These are phyloP conservation scores for Spodoptera exigua DNA, from an alignment of 2,888 invertebrate genomes.

Conservation along the genomic window DNA sequence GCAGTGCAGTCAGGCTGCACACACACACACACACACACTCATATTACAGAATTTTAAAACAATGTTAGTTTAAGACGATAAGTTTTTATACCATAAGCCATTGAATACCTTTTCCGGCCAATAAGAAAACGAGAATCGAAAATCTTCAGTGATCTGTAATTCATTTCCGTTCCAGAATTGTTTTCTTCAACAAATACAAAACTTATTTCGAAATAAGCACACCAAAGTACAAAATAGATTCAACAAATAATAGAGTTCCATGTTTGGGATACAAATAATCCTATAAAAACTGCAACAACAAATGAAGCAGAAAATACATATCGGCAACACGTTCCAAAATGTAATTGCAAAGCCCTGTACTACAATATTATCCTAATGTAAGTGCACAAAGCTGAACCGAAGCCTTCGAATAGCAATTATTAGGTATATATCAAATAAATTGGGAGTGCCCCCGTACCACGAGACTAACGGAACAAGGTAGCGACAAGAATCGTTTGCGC, in stretches of 20 bases:
- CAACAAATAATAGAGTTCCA: constrained; percentile 1
- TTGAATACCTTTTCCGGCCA: too few species aligned
- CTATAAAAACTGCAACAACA: constrained; percentile 3
- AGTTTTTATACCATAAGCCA: too few species aligned
- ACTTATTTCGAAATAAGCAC: background rate
- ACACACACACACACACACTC: background rate
- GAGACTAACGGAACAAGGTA: constrained; percentile 76
- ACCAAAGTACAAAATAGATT: background rate
- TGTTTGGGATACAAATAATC: constrained; percentile 12
- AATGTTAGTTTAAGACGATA: too few species aligned
- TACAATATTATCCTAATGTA: constrained; percentile 12
- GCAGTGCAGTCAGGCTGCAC: constrained; percentile 1
- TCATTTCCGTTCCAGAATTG: constrained; percentile 37
- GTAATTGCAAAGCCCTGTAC: too few species aligned
- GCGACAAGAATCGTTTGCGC: constrained; percentile 73
- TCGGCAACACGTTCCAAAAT: constrained; percentile 21
- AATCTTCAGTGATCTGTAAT: constrained; percentile 1
- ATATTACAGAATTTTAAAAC: too few species aligned
- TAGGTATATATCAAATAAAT: constrained; percentile 60
- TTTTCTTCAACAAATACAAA: constrained; percentile 4
- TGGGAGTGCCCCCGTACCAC: constrained; percentile 71
- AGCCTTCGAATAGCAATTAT: constrained; percentile 38
- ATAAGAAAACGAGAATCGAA: too few species aligned
- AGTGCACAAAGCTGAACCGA: constrained; percentile 8
- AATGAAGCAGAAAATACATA: constrained; percentile 4